These are phyloP conservation scores for Paedocypris sp. DNA, from an alignment of 2,113 vertebrate genomes.

Conservation along the genomic window DNA sequence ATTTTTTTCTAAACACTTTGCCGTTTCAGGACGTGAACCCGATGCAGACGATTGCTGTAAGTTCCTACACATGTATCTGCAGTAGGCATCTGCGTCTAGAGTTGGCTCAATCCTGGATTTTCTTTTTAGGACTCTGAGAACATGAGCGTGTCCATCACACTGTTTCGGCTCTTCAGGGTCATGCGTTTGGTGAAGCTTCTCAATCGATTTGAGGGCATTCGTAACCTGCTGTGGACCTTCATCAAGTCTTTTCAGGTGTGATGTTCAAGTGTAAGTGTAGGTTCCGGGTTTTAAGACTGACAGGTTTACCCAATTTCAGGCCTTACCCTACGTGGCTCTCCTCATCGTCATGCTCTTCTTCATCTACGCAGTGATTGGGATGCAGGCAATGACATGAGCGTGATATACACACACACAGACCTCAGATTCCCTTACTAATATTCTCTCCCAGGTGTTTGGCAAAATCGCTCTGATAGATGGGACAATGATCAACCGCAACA, in stretches of 20 bases:
- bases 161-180: conserved; percentile 87
- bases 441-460: conserved; percentile 74
- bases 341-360: conserved; percentile 95
- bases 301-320: conserved; percentile 49
- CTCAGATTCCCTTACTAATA: neutral
- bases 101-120: neutral
- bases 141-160: conserved; percentile 81
- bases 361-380: conserved; percentile 90
- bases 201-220: conserved; percentile 80
- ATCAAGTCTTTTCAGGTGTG: conserved; percentile 66
- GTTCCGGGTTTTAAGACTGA: neutral
- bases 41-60: conserved; percentile 58
- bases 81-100: neutral
- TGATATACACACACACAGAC: neutral
- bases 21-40: conserved; percentile 52
- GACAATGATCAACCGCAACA: conserved; percentile 84
- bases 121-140: conserved; percentile 68
- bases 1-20: no score
- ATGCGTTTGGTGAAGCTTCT: conserved; percentile 84
- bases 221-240: conserved; percentile 89
- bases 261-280: neutral
- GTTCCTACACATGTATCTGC: neutral
- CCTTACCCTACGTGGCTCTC: conserved; percentile 81
- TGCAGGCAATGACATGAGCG: conserved; percentile 68
- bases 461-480: conserved; percentile 84